phyloP scores from a whole-genome alignment of 2,113 vertebrate species.

The Sprattus sprattus region DNA sequence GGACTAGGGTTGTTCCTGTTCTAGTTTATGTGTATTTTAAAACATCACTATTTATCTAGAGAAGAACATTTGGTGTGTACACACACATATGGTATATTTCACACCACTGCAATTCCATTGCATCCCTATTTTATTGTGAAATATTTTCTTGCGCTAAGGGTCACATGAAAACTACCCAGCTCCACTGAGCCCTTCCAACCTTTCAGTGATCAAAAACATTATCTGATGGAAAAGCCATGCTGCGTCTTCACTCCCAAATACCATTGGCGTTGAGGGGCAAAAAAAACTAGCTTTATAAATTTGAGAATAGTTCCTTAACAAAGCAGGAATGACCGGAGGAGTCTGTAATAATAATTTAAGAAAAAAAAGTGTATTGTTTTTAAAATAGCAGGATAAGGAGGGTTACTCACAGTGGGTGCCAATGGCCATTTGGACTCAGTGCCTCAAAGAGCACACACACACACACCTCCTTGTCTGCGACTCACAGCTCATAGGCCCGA shows the following conservation, averaged over 20 bases:
- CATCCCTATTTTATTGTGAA: neutral
- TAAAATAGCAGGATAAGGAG: neutral
- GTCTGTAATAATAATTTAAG: conserved; percentile 7
- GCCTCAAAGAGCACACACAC: neutral
- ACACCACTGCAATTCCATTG: conserved; percentile 2
- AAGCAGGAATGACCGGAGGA: neutral
- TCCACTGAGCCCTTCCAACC: conserved; percentile 3
- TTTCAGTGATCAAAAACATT: neutral
- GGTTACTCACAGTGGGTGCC: neutral
- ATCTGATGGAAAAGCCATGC: conserved; percentile 9
- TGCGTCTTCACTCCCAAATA: neutral
- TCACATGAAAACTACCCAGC: neutral
- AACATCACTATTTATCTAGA: neutral
- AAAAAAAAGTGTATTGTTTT: conserved; percentile 2
- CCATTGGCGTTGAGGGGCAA: neutral
- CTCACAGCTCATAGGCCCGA: conserved; percentile 15
- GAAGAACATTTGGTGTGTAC: neutral
- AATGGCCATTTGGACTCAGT: neutral
- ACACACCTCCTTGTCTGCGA: conserved; percentile 3
- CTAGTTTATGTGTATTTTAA: conserved; percentile 8
- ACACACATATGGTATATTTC: conserved; percentile 1
- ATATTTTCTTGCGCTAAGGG: neutral
- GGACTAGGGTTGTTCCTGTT: neutral
- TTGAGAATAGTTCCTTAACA: neutral
- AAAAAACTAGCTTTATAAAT: neutral